Conservation (phyloP, 2,888 invertebrate genomes). For the Pollenia amentaria region DNA sequence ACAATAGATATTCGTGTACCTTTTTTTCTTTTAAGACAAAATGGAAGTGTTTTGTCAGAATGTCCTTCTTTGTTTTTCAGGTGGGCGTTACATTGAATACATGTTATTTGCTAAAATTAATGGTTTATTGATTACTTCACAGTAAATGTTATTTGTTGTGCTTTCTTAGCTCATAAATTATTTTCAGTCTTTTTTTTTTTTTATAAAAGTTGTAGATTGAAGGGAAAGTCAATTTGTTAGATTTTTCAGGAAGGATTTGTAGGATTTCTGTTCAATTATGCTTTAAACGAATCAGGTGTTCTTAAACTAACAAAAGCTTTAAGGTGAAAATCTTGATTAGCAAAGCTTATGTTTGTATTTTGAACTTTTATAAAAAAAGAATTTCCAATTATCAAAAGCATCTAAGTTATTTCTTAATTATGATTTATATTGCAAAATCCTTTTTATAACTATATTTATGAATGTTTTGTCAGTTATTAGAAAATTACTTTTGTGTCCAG, state of each 20-base stretch:
- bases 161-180: conserved; percentile 15
- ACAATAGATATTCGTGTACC: conserved; percentile 23
- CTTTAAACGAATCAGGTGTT: no score
- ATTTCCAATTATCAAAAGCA: neutral
- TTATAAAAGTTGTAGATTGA: neutral
- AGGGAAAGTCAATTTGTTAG: neutral
- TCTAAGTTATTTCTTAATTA: conserved; percentile 25
- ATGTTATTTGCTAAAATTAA: conserved; percentile 70
- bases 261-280: no score
- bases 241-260: no score
- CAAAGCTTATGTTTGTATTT: no score
- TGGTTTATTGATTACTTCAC: conserved; percentile 76
- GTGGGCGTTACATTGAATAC: neutral
- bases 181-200: neutral
- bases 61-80: neutral
- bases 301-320: no score
- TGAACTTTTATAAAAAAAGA: neutral
- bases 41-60: neutral
- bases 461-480: conserved; percentile 41
- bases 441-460: conserved; percentile 25
- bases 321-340: no score
- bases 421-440: conserved; percentile 17
- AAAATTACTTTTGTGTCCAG: conserved; percentile 12
- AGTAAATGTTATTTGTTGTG: neutral
- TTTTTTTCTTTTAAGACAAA: neutral